Conservation (phyloP, 2,113 vertebrate species). For the Benitochromis conjunctus region DNA sequence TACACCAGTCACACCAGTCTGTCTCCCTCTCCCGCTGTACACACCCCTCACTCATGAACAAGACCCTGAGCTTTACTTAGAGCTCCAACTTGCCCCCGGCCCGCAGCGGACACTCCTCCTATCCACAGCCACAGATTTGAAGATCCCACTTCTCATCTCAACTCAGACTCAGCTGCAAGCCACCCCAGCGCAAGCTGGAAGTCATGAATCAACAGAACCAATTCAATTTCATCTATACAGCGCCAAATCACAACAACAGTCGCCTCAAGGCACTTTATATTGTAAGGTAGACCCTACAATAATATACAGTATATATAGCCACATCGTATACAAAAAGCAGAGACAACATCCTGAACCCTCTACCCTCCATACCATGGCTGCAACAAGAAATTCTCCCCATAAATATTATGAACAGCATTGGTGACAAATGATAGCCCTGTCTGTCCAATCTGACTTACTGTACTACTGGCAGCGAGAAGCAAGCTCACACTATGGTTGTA, state of each 20-base stretch:
- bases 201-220: not conserved
- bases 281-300: fast-evolving
- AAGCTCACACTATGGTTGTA: not conserved
- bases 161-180: not conserved
- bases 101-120: not conserved
- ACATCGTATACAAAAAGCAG: not conserved
- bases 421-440: fast-evolving
- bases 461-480: not conserved
- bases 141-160: not conserved
- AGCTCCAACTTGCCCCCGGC: not conserved
- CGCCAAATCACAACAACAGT: not conserved
- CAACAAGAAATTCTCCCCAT: not conserved
- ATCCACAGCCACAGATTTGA: not conserved
- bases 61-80: not conserved
- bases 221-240: not conserved
- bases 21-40: not conserved
- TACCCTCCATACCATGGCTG: not conserved
- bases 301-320: not conserved
- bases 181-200: not conserved
- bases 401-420: not conserved
- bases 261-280: not conserved
- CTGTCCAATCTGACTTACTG: not conserved
- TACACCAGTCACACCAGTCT: not conserved
- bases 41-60: not conserved
- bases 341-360: not conserved